Evolutionary conservation across 1,140 invertebrate species (phyloP).

Genomic region (Drosophila melanogaster): Release_6_plus_ISO1_MT NT_037436.4:16255501-16256000

Average conservation of each 20-base stretch:
- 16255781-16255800: constrained; percentile 48
- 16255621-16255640: constrained; percentile 5
- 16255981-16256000: constrained; percentile 68
- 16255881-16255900: constrained; percentile 40
- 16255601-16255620: constrained; percentile 48
- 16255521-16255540: constrained; percentile 32
- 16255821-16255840: constrained; percentile 47
- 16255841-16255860: constrained; percentile 33
- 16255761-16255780: constrained; percentile 58
- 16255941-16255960: neutral
- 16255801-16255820: constrained; percentile 37
- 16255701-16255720: constrained; percentile 58
- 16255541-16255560: constrained; percentile 74
- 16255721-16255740: constrained; percentile 36
- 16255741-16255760: constrained; percentile 30
- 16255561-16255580: constrained; percentile 37
- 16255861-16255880: constrained; percentile 39
- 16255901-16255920: constrained; percentile 73
- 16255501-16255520: constrained; percentile 50
- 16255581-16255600: constrained; percentile 68
- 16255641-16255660: constrained; percentile 13
- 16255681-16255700: constrained; percentile 42
- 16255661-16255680: constrained; percentile 16
- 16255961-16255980: constrained; percentile 6
- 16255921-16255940: constrained; percentile 32